A percentile compares a stretch with the other conserved stretches of the same genome.
Evolutionary conservation across 2,113 vertebrate species (phyloP).

Genomic region (Etia nguti): DNA sequence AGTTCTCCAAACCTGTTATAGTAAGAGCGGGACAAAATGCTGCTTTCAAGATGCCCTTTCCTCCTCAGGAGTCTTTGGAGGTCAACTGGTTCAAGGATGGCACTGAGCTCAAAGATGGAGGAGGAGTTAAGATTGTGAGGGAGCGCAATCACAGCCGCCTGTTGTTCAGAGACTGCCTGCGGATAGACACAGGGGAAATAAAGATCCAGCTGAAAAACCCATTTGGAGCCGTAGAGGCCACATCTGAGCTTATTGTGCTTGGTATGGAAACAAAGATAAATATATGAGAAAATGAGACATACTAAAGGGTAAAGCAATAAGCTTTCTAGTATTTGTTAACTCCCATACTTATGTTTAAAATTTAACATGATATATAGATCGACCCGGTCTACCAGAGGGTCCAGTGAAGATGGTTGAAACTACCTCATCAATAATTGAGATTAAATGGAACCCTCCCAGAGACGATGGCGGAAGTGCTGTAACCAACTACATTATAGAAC

Average conservation of each 20-base stretch:
- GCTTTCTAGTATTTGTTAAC: background rate
- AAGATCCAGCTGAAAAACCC: slow-evolving; percentile 79
- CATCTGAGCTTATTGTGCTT: slow-evolving; percentile 72
- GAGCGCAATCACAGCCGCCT: slow-evolving; percentile 72
- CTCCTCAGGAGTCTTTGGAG: slow-evolving; percentile 70
- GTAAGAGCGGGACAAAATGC: slow-evolving; percentile 78
- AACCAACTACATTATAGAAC: slow-evolving; percentile 77
- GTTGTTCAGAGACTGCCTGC: slow-evolving; percentile 73
- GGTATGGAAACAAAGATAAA: slow-evolving; percentile 49
- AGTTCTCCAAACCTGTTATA: slow-evolving; percentile 75
- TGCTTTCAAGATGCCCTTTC: slow-evolving; percentile 77
- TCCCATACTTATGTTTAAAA: background rate
- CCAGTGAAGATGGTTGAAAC: slow-evolving; percentile 76
- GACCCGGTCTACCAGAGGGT: slow-evolving; percentile 78
- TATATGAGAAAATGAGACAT: slow-evolving; percentile 33
- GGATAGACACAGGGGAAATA: slow-evolving; percentile 79
- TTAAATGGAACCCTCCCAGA: slow-evolving; percentile 77
- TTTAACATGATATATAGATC: slow-evolving; percentile 58
- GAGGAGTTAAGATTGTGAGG: slow-evolving; percentile 69
- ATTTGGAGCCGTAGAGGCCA: slow-evolving; percentile 71
- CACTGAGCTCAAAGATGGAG: slow-evolving; percentile 66
- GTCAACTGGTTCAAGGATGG: slow-evolving; percentile 78
- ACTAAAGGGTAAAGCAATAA: background rate
- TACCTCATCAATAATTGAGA: slow-evolving; percentile 65
- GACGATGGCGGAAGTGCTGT: slow-evolving; percentile 79